These are phyloP conservation scores for Synanthedon andrenaeformis DNA, from an alignment of 2,888 invertebrate genomes.

Conservation along the genomic window DNA sequence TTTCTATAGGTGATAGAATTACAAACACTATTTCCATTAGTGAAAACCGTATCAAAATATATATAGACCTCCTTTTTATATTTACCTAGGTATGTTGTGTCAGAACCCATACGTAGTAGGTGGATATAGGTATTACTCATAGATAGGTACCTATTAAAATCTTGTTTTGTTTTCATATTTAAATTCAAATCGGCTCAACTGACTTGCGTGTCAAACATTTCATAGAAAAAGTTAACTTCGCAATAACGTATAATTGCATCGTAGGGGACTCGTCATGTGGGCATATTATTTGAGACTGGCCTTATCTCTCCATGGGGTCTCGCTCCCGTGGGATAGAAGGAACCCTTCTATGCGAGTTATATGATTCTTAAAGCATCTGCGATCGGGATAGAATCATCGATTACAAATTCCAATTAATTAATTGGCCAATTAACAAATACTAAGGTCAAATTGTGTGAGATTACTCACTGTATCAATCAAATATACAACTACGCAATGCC, in stretches of 20 bases:
- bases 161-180: background rate
- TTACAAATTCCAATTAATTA: background rate
- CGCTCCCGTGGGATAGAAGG: constrained; percentile 56
- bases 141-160: too few relatives aligned
- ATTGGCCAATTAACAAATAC: constrained; percentile 23
- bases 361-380: background rate
- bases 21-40: too few relatives aligned
- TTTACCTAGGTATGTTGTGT: too few relatives aligned
- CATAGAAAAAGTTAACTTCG: background rate
- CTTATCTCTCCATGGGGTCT: constrained; percentile 61
- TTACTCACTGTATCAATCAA: constrained; percentile 62
- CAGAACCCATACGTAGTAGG: too few relatives aligned
- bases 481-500: constrained; percentile 49
- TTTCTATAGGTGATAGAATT: too few relatives aligned
- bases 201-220: background rate
- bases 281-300: constrained; percentile 47
- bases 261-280: constrained; percentile 55
- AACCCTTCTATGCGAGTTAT: constrained; percentile 37
- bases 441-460: constrained; percentile 42
- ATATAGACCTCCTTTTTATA: too few relatives aligned
- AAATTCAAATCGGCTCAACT: background rate
- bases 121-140: too few relatives aligned
- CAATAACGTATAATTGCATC: constrained; percentile 24
- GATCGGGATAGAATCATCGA: background rate
- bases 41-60: too few relatives aligned